Conservation (phyloP, 2,888 invertebrate species). For the Cordilura impudica region DNA sequence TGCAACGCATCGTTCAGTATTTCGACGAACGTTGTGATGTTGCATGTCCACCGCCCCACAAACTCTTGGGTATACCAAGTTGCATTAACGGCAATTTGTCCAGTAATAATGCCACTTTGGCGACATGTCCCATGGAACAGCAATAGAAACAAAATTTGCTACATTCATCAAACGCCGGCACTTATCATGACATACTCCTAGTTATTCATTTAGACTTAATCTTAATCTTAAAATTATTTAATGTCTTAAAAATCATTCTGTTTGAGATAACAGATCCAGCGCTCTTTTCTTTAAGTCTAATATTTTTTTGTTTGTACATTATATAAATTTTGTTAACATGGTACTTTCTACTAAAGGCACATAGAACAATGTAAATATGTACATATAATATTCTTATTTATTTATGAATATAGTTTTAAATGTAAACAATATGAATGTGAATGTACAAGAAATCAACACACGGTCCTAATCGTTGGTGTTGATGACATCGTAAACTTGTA, state of each 20-base stretch:
- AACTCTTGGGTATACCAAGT: conserved; percentile 66
- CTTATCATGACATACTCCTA: too few relatives aligned
- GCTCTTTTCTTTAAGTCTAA: conserved; percentile 1
- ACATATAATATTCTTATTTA: conserved; percentile 26
- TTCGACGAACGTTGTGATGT: conserved; percentile 73
- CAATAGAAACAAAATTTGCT: conserved; percentile 58
- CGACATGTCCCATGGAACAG: conserved; percentile 74
- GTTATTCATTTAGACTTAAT: too few relatives aligned
- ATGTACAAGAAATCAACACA: too few relatives aligned
- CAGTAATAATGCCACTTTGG: conserved; percentile 30
- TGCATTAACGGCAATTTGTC: conserved; percentile 61
- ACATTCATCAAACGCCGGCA: not conserved
- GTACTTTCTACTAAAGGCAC: not conserved
- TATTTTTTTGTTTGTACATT: conserved; percentile 11
- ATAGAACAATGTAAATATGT: conserved; percentile 41
- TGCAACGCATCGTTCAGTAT: conserved; percentile 72
- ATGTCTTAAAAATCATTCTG: not conserved
- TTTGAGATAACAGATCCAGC: not conserved
- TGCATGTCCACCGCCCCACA: conserved; percentile 72
- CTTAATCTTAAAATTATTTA: not conserved
- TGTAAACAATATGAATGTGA: not conserved
- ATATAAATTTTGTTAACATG: conserved; percentile 4
- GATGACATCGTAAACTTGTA: too few relatives aligned
- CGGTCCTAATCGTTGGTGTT: too few relatives aligned
- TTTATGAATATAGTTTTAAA: conserved; percentile 35